phyloP scores from a whole-genome alignment of 23 tunicate genomes.

The Trididemnum nubilum region DNA sequence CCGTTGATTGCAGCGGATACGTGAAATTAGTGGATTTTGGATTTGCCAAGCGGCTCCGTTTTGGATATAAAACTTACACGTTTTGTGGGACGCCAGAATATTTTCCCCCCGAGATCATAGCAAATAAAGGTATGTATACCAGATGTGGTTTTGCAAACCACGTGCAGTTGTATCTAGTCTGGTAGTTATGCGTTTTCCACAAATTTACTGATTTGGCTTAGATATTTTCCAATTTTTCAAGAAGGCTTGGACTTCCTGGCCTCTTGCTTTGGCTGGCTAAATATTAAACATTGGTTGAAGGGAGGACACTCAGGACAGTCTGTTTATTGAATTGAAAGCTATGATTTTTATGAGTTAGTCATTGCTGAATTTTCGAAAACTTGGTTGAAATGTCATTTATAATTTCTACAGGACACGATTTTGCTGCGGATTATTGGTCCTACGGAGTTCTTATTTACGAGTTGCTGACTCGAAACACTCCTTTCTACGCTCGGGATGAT shows the following conservation, averaged over 20 bases:
- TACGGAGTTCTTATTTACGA: constrained; percentile 82
- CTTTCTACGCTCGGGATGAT: constrained; percentile 75
- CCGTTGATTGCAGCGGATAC: constrained; percentile 94
- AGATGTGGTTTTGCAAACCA: background rate
- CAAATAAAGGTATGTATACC: constrained; percentile 57
- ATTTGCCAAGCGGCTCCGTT: constrained; percentile 74
- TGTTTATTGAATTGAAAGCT: too few species aligned
- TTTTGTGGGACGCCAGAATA: constrained; percentile 99
- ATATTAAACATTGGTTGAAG: too few species aligned
- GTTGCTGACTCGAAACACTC: constrained; percentile 76
- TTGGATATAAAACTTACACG: constrained; percentile 85
- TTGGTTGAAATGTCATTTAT: too few species aligned
- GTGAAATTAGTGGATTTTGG: constrained; percentile 92
- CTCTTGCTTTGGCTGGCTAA: too few species aligned
- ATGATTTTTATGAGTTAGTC: too few species aligned
- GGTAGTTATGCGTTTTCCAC: too few species aligned
- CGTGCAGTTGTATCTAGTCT: background rate
- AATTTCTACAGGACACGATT: constrained; percentile 72
- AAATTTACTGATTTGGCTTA: too few species aligned
- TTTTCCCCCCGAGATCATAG: constrained; percentile 85
- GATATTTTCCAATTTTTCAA: too few species aligned
- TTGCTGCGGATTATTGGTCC: constrained; percentile 87
- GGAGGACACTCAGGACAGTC: too few species aligned
- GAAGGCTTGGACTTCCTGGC: too few species aligned
- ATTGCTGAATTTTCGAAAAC: too few species aligned